These are phyloP conservation scores for Hydrochoerus hydrochaeris DNA, from an alignment of 2,113 vertebrate genomes.

Conservation along the genomic window DNA sequence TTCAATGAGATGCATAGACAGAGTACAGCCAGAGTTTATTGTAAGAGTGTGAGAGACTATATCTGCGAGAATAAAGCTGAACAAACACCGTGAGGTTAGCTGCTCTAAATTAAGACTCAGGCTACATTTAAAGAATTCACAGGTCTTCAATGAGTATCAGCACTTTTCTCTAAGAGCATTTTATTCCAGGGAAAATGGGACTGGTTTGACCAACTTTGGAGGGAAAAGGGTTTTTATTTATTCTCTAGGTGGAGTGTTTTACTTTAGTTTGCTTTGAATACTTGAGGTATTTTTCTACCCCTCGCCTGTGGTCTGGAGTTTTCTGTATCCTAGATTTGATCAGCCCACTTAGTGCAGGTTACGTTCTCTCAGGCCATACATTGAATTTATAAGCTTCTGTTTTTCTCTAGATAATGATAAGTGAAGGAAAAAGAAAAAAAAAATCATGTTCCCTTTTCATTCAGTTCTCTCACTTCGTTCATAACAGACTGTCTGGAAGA, in stretches of 20 bases:
- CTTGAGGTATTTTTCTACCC: not conserved
- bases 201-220: not conserved
- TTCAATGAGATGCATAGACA: not conserved
- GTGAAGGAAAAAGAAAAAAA: not conserved
- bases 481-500: not conserved
- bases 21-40: not conserved
- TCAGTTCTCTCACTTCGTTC: not conserved
- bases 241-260: not conserved
- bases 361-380: not conserved
- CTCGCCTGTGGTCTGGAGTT: not conserved
- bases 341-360: not conserved
- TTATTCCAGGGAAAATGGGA: not conserved
- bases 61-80: not conserved
- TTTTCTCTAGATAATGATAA: not conserved
- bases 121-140: not conserved
- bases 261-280: not conserved
- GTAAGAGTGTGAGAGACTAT: not conserved
- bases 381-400: not conserved
- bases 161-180: not conserved
- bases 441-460: not conserved
- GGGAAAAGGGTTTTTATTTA: not conserved
- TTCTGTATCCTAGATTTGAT: not conserved
- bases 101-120: not conserved
- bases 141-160: not conserved
- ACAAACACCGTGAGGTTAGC: no score